A percentile compares a stretch with the other conserved stretches of the same genome.
Conservation (phyloP, 2,888 invertebrate species). For the Eristalis intricaria region DNA sequence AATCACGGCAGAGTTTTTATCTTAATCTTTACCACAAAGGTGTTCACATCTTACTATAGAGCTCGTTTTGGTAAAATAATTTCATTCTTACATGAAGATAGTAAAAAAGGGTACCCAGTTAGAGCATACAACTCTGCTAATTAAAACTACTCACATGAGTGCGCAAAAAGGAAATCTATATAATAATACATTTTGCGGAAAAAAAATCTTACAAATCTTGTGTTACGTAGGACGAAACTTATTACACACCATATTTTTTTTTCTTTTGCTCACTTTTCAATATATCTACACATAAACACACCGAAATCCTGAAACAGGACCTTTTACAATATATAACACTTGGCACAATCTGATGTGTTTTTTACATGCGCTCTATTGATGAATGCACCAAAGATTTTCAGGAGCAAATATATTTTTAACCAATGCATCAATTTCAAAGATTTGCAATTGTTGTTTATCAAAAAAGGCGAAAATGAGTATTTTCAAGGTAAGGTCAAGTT, state of each 20-base stretch:
- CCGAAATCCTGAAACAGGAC: background rate
- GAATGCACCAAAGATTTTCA: background rate
- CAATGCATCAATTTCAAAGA: background rate
- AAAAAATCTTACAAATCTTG: background rate
- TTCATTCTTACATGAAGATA: background rate
- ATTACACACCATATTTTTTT: background rate
- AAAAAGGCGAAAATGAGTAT: background rate
- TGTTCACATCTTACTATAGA: background rate
- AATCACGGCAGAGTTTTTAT: background rate
- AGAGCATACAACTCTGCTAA: background rate
- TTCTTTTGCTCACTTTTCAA: background rate
- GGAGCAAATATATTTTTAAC: background rate
- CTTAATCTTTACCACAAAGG: background rate
- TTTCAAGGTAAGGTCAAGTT: background rate
- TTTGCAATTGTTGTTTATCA: background rate
- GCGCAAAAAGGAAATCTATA: background rate
- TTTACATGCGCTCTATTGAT: background rate
- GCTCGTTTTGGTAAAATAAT: background rate
- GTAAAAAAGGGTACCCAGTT: background rate
- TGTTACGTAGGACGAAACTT: background rate
- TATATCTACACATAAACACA: background rate
- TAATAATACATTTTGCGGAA: background rate
- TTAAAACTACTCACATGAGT: background rate
- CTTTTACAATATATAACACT: background rate
- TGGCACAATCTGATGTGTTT: background rate